phyloP scores from a whole-genome alignment of 1,140 invertebrate genomes.

The Drosophila erecta region DNA sequence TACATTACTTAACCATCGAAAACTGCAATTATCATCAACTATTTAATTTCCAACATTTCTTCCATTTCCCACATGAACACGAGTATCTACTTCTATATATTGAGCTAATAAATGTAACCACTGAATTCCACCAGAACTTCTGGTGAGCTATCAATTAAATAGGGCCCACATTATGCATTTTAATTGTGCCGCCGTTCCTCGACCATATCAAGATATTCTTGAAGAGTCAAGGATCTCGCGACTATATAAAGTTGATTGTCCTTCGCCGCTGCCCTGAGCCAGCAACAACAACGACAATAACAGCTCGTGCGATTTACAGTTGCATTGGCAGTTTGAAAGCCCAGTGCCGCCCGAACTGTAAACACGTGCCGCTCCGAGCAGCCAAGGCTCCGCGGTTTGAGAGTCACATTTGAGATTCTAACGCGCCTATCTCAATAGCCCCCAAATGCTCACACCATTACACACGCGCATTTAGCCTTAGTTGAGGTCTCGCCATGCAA shows the following conservation, averaged over 20 bases:
- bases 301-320: conserved; percentile 40
- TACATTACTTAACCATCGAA: background rate
- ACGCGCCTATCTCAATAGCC: conserved; percentile 80
- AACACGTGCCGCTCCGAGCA: conserved; percentile 72
- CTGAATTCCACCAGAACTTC: too few species aligned
- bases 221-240: conserved; percentile 34
- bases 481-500: conserved; percentile 82
- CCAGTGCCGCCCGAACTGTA: conserved; percentile 43
- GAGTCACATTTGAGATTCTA: conserved; percentile 48
- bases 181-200: background rate
- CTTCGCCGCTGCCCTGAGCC: conserved; percentile 40
- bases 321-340: conserved; percentile 57
- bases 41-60: too few species aligned
- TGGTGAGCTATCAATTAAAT: background rate
- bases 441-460: conserved; percentile 64
- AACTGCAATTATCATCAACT: too few species aligned
- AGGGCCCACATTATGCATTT: background rate
- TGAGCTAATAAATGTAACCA: too few species aligned
- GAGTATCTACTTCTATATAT: too few species aligned
- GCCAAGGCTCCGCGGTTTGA: conserved; percentile 71
- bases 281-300: conserved; percentile 12
- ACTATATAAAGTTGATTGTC: conserved; percentile 42
- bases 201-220: conserved; percentile 4
- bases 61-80: too few species aligned
- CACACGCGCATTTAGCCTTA: conserved; percentile 69